Base-by-base conservation (phyloP, 2,113 vertebrate species). In the Microcebus murinus region DNA sequence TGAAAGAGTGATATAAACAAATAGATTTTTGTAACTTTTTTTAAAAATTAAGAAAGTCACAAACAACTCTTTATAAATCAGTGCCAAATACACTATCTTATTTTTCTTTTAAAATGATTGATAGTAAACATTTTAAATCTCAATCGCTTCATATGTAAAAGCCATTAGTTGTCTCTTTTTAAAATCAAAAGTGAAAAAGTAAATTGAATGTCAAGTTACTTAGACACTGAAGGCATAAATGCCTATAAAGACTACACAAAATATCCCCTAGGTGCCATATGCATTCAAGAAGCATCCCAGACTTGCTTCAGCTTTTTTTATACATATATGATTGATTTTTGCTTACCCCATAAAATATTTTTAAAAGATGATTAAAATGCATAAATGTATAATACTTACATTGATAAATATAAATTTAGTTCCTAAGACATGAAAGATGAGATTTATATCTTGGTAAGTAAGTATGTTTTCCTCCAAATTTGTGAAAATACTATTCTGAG, bases 261-360 rank as follows among this genome's bases (percentile, higher is more conserved):
- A 70, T 71, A 73, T 15, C 29, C 12, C 10, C 4, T 21, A 85
- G 57, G 13, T 42, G 6, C 21, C 57, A 36, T 55, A 61, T 42
- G 9, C 5, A 52, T 63, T 25, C 50, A 83, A 57, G 13, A 73
- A 93, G 45, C 36, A 95, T 87, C 45, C 4, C 31, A 42, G 5
- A 79, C 15, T 55, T 91, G 14, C 67, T 91, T 91, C 1, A 0
- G 8, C 8, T 77, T 90, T 48, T 90, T 11, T 59, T 50, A 86
- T 77, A 97, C 92, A 42, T 50, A 34, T 1, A 85, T 97, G 91
- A 84, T 8, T 57, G 18, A 65, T 92, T 90, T 55, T 70, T 83
- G 4, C 45, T 95, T 79, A 63, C 14, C 9, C 3, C 73, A 65
- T 85, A 76, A 98, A 97, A 89, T 82, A 96, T 77, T 95, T 94